Base-by-base conservation (phyloP, 1,140 invertebrate genomes). In the Galleria mellonella region DNA sequence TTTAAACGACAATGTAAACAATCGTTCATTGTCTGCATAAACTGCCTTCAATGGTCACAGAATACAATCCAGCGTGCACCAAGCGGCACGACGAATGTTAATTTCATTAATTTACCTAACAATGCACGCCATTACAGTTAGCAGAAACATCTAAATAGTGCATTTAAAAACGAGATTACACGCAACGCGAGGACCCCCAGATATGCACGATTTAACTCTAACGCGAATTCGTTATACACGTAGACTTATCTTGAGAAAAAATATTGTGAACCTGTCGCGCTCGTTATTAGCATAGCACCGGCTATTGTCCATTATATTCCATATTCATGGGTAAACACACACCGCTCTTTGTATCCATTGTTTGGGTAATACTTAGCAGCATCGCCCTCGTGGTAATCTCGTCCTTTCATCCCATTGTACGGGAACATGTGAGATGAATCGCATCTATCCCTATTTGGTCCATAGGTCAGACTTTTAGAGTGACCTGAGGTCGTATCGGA, bases 151-250 rank as follows among this genome's bases (percentile, higher is more conserved):
- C 73, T 75, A 79, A 82, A 82, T 82, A 76, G 65, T 65, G 50
- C 70, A 62, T 82, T 78, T 73, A 73, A 62, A 71, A 67, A 69
- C 62, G 56, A 60, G 74, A 77, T 77, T 78, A 79, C 75, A 75
- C 57, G 41, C 50, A 52, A 38, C 61, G 59, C 55, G 35, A 50
- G 41, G 47, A 52, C 51, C 71, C 59, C 70, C 56, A 62, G 62
- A 64, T 64, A 79, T 72, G 77, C 73, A 74, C 79, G 73, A 82
- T 83, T 83, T 71, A 82, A 83, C 78, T 55, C 54, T 45, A 72
- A 81, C 73, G 79, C 79, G 71, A 82, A 83, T 83, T 83, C 79
- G 79, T 83, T 83, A 79, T 77, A 83, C 79, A 83, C 49, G 73
- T 48, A 71, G 64, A 64, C 58, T 83, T 83, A 83, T 81, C 74